Evolutionary conservation across 2,797 vertebrate species (phyloP).

Genomic region (Simalia tracyae): DNA sequence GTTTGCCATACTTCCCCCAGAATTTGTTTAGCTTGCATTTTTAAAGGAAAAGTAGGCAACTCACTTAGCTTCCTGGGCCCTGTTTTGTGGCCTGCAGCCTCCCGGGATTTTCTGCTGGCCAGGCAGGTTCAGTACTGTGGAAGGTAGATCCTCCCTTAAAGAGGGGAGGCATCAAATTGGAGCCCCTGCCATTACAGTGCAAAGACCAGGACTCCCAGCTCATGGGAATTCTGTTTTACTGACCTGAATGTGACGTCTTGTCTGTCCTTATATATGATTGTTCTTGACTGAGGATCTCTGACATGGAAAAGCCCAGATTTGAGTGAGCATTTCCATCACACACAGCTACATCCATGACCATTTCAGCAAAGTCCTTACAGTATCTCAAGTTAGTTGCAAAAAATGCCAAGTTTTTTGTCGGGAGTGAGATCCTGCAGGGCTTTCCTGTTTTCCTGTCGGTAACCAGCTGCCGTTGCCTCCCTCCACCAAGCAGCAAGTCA

Average conservation of each 20-base stretch:
- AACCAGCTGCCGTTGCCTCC: not conserved
- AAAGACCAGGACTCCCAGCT: not conserved
- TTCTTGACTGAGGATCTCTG: not conserved
- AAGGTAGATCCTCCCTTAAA: not conserved
- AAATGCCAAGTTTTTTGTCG: not conserved
- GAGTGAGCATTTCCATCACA: not conserved
- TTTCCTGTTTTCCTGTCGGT: not conserved
- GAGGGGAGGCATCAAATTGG: not conserved
- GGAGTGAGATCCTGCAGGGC: not conserved
- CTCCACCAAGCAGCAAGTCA: not conserved
- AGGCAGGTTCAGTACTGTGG: not conserved
- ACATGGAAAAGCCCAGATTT: not conserved
- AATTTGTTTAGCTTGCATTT: not conserved
- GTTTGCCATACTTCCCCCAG: not conserved
- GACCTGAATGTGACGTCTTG: not conserved
- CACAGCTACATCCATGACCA: not conserved
- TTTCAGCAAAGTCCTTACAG: not conserved
- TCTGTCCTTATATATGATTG: not conserved
- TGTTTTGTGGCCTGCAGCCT: not conserved
- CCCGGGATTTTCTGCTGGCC: not conserved
- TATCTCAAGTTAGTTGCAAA: not conserved
- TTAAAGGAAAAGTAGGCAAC: not conserved
- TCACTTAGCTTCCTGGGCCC: not conserved
- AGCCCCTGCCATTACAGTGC: not conserved
- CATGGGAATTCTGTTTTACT: not conserved